A percentile compares a stretch with the other conserved stretches of the same genome.
Evolutionary conservation across 2,113 vertebrate species (phyloP).

Genomic region (Empidonax traillii): DNA sequence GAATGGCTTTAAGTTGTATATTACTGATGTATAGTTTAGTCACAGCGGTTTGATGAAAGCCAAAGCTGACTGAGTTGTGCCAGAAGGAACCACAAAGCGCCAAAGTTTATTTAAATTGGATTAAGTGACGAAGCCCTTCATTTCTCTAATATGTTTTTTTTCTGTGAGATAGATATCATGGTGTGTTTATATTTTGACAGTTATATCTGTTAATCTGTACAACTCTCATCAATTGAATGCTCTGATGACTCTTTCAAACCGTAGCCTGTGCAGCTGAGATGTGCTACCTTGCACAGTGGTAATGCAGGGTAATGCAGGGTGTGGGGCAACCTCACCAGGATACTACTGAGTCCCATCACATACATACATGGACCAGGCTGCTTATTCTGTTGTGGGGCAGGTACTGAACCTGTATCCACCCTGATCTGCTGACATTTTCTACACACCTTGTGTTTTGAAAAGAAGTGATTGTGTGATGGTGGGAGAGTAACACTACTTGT

Average conservation of each 20-base stretch:
- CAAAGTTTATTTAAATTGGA: background rate
- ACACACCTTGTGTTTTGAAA: fast-evolving
- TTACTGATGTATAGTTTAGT: background rate
- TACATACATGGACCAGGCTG: background rate
- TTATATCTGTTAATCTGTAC: background rate
- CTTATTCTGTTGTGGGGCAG: background rate
- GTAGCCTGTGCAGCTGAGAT: background rate
- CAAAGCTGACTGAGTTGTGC: background rate
- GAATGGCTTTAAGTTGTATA: background rate
- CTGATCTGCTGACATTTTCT: background rate
- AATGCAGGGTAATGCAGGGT: fast-evolving
- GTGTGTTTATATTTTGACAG: background rate
- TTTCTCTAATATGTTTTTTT: background rate
- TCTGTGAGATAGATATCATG: background rate
- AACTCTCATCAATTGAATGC: background rate
- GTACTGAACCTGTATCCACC: background rate
- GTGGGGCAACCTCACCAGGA: background rate
- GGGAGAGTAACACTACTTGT: background rate
- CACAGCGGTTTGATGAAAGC: background rate
- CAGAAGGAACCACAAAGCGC: background rate
- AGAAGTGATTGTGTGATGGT: background rate
- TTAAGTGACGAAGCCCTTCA: background rate
- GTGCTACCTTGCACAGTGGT: background rate
- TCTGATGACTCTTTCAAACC: background rate
- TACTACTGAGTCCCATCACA: background rate